Conservation (phyloP, 2,888 invertebrate species). For the Temnothorax rugatulus region DNA sequence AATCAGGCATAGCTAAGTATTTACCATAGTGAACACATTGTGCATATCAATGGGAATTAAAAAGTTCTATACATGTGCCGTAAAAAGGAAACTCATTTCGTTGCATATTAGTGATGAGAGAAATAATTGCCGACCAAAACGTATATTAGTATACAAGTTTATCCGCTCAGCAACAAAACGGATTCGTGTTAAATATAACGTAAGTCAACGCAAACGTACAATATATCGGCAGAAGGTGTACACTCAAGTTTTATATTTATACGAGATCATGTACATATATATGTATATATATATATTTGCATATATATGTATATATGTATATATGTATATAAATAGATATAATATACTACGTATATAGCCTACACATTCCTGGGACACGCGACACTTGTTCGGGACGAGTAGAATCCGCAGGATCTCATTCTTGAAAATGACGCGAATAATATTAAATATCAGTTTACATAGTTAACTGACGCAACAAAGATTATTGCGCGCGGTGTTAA, state of each 20-base stretch:
- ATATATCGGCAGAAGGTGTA: conserved; percentile 85
- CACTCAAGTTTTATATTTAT: conserved; percentile 79
- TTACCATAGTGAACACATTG: conserved; percentile 86
- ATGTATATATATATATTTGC: conserved; percentile 51
- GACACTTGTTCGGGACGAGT: conserved; percentile 51
- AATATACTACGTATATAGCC: conserved; percentile 70
- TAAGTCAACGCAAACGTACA: conserved; percentile 84
- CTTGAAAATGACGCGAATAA: background rate
- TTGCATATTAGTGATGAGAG: conserved; percentile 85
- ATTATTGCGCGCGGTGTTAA: background rate
- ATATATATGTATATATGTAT: conserved; percentile 32
- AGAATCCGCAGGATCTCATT: conserved; percentile 6
- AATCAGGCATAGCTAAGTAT: conserved; percentile 86
- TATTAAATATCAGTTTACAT: background rate
- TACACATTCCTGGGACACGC: conserved; percentile 73
- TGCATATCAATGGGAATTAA: conserved; percentile 86
- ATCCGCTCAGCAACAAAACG: conserved; percentile 82
- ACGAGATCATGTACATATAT: conserved; percentile 60
- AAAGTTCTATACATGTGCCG: conserved; percentile 88
- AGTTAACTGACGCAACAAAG: background rate
- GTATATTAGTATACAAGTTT: conserved; percentile 81
- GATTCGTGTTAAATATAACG: conserved; percentile 82
- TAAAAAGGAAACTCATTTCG: conserved; percentile 89
- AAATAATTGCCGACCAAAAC: conserved; percentile 83
- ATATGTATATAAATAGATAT: conserved; percentile 63